These are phyloP conservation scores for Takifugu rubripes DNA, from an alignment of 2,797 vertebrate species.

Conservation along the genomic window DNA sequence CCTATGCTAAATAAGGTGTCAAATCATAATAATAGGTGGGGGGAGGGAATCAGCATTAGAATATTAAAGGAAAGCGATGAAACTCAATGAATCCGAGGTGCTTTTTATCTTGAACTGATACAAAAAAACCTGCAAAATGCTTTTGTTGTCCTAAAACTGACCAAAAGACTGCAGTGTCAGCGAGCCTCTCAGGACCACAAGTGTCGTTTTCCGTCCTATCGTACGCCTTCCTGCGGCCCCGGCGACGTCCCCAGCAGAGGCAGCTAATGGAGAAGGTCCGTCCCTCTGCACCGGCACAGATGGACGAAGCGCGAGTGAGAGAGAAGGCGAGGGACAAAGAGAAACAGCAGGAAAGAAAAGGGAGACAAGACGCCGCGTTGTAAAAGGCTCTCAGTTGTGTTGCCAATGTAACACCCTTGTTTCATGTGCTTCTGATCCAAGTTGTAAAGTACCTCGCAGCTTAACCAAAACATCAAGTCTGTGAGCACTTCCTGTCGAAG, in stretches of 20 bases:
- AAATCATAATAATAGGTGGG: constrained; percentile 32
- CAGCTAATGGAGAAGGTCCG: constrained; percentile 66
- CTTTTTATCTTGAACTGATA: constrained; percentile 18
- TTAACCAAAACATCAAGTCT: constrained; percentile 10
- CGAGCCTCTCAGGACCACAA: constrained; percentile 6
- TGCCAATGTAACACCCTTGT: constrained; percentile 47
- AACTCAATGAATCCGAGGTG: constrained; percentile 30
- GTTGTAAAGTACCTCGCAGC: constrained; percentile 37
- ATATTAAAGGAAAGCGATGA: constrained; percentile 26
- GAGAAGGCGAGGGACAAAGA: constrained; percentile 23
- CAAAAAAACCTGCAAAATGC: constrained; percentile 13
- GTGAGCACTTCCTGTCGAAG: not conserved
- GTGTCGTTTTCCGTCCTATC: constrained; percentile 25
- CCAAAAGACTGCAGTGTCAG: no score
- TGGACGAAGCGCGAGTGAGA: constrained; percentile 29
- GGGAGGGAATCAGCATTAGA: constrained; percentile 20
- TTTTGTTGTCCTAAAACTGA: constrained; percentile 33
- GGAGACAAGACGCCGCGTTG: constrained; percentile 17
- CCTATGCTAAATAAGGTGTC: constrained; percentile 36
- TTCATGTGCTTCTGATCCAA: constrained; percentile 36
- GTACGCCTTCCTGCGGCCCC: constrained; percentile 30
- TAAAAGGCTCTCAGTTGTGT: constrained; percentile 49
- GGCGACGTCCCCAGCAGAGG: constrained; percentile 36
- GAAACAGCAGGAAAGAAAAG: constrained; percentile 30
- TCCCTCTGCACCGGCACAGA: constrained; percentile 49